phyloP scores from a whole-genome alignment of 2,113 vertebrate genomes.

The Anser brachyrhynchus region DNA sequence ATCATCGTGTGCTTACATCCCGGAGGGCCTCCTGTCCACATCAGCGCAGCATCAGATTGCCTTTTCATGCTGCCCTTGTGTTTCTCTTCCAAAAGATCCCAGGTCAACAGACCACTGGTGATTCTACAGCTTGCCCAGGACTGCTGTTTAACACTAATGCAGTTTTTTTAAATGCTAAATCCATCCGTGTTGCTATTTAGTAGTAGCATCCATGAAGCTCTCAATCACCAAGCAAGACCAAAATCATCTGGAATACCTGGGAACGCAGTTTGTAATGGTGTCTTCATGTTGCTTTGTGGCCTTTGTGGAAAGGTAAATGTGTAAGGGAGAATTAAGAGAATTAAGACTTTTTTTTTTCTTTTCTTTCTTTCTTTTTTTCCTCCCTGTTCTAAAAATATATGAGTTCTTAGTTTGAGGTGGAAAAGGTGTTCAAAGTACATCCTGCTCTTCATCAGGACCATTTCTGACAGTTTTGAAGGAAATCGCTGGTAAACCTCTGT shows the following conservation, averaged over 20 bases:
- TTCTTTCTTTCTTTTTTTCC: too few species aligned
- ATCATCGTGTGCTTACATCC: not conserved
- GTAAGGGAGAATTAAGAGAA: not conserved
- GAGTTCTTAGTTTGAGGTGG: not conserved
- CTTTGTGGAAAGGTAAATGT: not conserved
- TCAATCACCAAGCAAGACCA: not conserved
- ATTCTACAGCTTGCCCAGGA: not conserved
- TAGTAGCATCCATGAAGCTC: not conserved
- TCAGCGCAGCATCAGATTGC: not conserved
- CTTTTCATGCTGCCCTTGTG: not conserved
- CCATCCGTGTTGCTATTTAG: not conserved
- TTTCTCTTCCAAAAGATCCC: not conserved
- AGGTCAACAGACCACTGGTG: not conserved
- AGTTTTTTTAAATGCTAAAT: not conserved
- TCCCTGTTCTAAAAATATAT: not conserved
- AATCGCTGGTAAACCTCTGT: not conserved
- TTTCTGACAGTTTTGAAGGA: not conserved
- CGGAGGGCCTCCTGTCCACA: not conserved
- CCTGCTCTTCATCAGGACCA: not conserved
- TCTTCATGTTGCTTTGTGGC: not conserved
- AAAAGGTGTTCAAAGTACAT: not conserved
- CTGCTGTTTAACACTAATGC: not conserved
- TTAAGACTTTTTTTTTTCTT: not conserved
- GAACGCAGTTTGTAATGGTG: not conserved
- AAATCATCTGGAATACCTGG: not conserved